A percentile compares a stretch with the other conserved stretches of the same genome.
These are phyloP conservation scores for Yponomeuta evonymella DNA, from an alignment of 2,888 invertebrate species.

Conservation along the genomic window DNA sequence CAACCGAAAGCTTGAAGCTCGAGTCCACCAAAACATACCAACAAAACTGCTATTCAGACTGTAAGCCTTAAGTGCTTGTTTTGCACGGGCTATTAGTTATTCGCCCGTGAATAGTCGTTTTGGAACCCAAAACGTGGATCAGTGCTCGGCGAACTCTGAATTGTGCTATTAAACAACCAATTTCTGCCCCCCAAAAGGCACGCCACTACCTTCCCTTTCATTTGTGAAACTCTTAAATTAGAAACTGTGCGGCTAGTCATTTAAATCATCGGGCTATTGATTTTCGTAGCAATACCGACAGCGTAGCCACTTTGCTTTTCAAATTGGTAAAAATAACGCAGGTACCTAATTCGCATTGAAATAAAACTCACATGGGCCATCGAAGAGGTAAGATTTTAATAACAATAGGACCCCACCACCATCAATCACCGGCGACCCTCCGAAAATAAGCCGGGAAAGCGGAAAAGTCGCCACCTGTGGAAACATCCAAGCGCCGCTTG, in stretches of 20 bases:
- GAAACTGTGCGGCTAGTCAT: no score
- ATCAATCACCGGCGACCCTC: background rate
- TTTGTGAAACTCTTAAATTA: no score
- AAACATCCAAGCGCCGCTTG: background rate
- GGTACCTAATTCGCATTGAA: background rate
- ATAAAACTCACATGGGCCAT: background rate
- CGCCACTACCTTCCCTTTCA: no score
- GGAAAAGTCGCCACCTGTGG: background rate
- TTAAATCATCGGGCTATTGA: no score
- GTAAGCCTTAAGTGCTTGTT: background rate
- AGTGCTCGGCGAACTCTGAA: background rate
- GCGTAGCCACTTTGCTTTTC: background rate
- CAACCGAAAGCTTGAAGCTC: background rate
- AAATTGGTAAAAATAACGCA: background rate
- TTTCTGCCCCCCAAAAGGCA: no score
- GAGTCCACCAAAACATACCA: background rate
- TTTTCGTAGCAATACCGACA: no score
- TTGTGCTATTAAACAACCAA: background rate
- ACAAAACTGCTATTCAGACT: background rate
- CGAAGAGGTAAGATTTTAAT: conserved; percentile 1
- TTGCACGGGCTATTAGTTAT: conserved; percentile 1
- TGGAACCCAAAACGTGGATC: background rate
- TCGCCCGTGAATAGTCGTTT: background rate
- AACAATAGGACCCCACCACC: background rate
- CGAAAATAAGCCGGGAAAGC: background rate